Conservation (phyloP, 2,113 vertebrate species). For the Apistogramma diplotaenia region DNA sequence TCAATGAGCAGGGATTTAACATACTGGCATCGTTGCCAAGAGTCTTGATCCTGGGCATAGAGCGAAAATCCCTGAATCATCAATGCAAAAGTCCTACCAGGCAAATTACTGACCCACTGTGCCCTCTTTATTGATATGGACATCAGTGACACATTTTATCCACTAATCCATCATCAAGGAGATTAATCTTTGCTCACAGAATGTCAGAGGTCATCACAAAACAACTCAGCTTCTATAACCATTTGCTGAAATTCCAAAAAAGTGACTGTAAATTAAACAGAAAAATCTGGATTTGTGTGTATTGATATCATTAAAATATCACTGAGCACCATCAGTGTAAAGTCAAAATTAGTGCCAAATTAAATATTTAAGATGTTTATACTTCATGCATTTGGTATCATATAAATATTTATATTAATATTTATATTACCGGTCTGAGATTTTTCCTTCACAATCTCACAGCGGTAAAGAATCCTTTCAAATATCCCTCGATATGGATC, state of each 20-base stretch:
- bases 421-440: too few relatives aligned
- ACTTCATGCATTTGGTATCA: too few relatives aligned
- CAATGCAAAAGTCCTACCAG: constrained; percentile 62
- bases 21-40: constrained; percentile 60
- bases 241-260: neutral
- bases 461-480: neutral
- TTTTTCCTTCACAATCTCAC: neutral
- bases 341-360: neutral
- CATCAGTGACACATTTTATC: constrained; percentile 31
- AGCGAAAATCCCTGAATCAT: constrained; percentile 75
- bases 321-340: neutral
- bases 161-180: constrained; percentile 42
- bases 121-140: constrained; percentile 61
- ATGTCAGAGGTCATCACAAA: constrained; percentile 57
- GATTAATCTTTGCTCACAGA: constrained; percentile 47
- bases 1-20: constrained; percentile 70
- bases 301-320: neutral
- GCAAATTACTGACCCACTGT: constrained; percentile 66
- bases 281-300: neutral
- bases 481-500: neutral
- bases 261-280: neutral
- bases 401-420: too few relatives aligned
- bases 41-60: constrained; percentile 63
- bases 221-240: neutral
- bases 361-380: neutral